These are phyloP conservation scores for Mycetomoellerius zeteki DNA, from an alignment of 1,140 invertebrate species.

Conservation along the genomic window DNA sequence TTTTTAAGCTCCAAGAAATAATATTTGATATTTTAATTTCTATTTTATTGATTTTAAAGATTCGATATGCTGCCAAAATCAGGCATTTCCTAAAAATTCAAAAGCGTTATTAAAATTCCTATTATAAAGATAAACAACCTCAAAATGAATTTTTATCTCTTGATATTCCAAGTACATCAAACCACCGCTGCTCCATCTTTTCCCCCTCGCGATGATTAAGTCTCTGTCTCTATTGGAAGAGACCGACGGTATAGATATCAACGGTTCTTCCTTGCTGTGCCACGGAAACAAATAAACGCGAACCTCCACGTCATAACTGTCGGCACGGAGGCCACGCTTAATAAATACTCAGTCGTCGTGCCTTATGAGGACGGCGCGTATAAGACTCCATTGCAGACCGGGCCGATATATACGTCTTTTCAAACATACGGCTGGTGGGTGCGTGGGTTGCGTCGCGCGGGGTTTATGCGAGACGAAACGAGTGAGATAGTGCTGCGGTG, in stretches of 20 bases:
- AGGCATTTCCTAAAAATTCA: neutral
- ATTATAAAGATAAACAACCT: neutral
- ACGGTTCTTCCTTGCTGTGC: conserved; percentile 7
- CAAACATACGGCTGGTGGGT: conserved; percentile 38
- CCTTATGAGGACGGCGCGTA: conserved; percentile 61
- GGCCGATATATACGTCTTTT: conserved; percentile 58
- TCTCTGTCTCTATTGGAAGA: neutral
- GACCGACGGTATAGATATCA: conserved; percentile 64
- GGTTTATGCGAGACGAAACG: conserved; percentile 63
- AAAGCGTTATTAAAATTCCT: neutral
- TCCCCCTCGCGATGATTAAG: neutral
- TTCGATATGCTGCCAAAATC: neutral
- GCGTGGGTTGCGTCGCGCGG: conserved; percentile 37
- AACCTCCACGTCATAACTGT: conserved; percentile 77
- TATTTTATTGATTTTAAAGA: neutral
- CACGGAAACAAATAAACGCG: conserved; percentile 72
- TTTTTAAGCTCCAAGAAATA: neutral
- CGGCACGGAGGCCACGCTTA: conserved; percentile 73
- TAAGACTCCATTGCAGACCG: neutral
- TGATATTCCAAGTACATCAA: neutral
- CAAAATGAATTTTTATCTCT: neutral
- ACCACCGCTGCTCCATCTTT: neutral
- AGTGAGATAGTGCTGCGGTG: conserved; percentile 84
- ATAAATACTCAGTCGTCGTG: conserved; percentile 76
- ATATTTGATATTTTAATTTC: neutral